These are phyloP conservation scores for Pachydiplax longipennis DNA, from an alignment of 2,888 invertebrate species.

Conservation along the genomic window DNA sequence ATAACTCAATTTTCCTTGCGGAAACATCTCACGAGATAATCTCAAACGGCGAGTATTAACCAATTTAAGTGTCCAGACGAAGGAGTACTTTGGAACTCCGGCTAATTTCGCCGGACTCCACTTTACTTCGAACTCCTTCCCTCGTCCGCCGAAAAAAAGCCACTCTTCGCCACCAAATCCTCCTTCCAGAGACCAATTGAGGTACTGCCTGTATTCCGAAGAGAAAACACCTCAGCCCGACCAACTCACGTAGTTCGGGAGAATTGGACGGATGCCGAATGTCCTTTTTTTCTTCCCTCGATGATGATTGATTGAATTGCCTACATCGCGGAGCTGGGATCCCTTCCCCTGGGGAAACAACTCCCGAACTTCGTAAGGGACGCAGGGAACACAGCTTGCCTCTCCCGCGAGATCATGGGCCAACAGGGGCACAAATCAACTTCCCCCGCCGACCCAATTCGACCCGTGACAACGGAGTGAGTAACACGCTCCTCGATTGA, in stretches of 20 bases:
- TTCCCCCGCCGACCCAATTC: neutral
- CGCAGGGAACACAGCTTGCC: neutral
- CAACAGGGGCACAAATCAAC: neutral
- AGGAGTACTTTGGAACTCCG: too few species aligned
- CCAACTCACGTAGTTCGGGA: neutral
- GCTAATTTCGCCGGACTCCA: neutral
- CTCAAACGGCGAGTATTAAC: too few species aligned
- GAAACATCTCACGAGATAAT: too few species aligned
- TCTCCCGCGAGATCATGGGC: neutral
- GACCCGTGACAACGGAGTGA: neutral
- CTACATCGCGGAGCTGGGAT: neutral
- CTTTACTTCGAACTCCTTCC: neutral
- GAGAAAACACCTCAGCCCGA: neutral
- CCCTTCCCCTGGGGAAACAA: neutral
- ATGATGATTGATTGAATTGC: neutral
- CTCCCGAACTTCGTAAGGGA: neutral
- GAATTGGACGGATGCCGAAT: neutral
- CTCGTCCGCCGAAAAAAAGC: neutral
- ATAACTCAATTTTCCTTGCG: too few species aligned
- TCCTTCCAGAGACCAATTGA: neutral
- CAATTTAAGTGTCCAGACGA: too few species aligned
- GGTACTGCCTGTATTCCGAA: neutral
- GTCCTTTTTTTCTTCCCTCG: neutral
- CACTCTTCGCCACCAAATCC: neutral
- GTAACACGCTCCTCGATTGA: neutral